These are phyloP conservation scores for Yponomeuta evonymella DNA, from an alignment of 2,888 invertebrate species.

Conservation along the genomic window DNA sequence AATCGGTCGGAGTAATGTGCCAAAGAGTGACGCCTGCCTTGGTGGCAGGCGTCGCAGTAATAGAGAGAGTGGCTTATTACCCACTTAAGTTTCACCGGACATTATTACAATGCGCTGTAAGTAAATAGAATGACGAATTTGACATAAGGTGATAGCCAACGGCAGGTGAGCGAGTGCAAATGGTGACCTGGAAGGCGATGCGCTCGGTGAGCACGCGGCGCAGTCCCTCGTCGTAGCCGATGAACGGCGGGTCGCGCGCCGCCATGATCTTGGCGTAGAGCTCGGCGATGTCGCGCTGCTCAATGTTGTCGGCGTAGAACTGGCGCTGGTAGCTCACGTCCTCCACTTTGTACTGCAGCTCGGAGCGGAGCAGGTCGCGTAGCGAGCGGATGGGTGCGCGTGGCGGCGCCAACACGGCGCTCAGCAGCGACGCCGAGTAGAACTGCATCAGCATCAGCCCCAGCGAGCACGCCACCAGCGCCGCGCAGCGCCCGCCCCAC, in stretches of 20 bases:
- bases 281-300: slow-evolving; percentile 6
- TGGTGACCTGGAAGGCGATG: slow-evolving; percentile 11
- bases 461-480: slow-evolving; percentile 4
- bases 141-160: too few relatives aligned
- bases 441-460: slow-evolving; percentile 16
- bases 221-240: not conserved
- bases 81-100: not conserved
- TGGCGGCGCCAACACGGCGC: slow-evolving; percentile 29
- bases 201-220: not conserved
- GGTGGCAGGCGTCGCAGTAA: too few relatives aligned
- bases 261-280: slow-evolving; percentile 5
- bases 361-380: slow-evolving; percentile 7
- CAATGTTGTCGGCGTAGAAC: slow-evolving; percentile 13
- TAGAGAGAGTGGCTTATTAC: not conserved
- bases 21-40: too few relatives aligned
- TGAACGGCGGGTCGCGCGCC: not conserved
- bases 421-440: slow-evolving; percentile 46
- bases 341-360: slow-evolving; percentile 11
- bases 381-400: slow-evolving; percentile 19
- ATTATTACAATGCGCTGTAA: not conserved
- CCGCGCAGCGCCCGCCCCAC: slow-evolving; percentile 9
- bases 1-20: too few relatives aligned
- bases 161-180: too few relatives aligned
- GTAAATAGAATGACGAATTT: too few relatives aligned
- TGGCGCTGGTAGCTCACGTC: slow-evolving; percentile 8